Conservation (phyloP, 2,113 vertebrate species). For the Mobula hypostoma region DNA sequence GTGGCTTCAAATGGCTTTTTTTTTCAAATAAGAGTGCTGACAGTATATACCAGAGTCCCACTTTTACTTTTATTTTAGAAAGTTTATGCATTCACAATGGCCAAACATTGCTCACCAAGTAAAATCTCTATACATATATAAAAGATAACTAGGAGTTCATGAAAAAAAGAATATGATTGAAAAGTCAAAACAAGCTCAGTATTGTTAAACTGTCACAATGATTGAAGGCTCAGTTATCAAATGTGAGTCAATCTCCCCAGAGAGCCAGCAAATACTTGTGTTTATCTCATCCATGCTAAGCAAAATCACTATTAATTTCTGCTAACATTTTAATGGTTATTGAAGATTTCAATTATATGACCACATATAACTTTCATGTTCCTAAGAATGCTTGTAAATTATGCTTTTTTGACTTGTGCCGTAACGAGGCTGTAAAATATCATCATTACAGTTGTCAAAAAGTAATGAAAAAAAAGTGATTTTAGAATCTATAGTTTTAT, state of each 20-base stretch:
- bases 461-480: conserved; percentile 13
- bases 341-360: conserved; percentile 32
- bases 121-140: conserved; percentile 20
- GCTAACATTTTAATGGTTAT: conserved; percentile 24
- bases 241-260: conserved; percentile 29
- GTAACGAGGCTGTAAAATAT: conserved; percentile 12
- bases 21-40: background rate
- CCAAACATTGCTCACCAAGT: background rate
- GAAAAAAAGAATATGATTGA: conserved; percentile 36
- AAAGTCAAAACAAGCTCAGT: conserved; percentile 37
- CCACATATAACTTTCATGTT: background rate
- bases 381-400: background rate
- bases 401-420: background rate
- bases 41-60: background rate
- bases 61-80: conserved; percentile 10
- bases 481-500: background rate
- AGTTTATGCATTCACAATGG: conserved; percentile 21
- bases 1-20: background rate
- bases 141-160: conserved; percentile 35
- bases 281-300: conserved; percentile 20
- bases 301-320: conserved; percentile 37
- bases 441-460: conserved; percentile 11
- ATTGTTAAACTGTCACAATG: conserved; percentile 38
- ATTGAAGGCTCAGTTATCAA: conserved; percentile 36
- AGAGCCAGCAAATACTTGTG: background rate